Evolutionary conservation across 2,797 vertebrate genomes (phyloP).

Genomic region (Bucorvus abyssinicus): DNA sequence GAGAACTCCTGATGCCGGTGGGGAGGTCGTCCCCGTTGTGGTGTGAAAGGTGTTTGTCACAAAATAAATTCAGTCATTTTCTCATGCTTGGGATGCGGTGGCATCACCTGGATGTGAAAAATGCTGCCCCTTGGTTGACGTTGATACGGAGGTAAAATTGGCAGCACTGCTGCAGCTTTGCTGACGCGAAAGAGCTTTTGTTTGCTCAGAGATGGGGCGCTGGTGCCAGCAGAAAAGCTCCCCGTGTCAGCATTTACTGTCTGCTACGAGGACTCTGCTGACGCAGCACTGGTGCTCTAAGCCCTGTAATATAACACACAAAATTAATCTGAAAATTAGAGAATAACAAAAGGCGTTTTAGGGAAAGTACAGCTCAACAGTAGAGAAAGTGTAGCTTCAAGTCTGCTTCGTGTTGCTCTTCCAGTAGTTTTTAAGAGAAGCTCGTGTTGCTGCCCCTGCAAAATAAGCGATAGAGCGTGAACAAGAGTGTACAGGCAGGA

Average conservation of each 20-base stretch:
- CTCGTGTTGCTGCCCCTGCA: background rate
- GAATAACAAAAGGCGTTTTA: background rate
- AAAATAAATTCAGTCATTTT: background rate
- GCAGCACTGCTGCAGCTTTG: rapidly evolving
- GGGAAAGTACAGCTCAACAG: background rate
- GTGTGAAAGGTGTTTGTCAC: background rate
- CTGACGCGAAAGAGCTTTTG: background rate
- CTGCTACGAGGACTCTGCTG: background rate
- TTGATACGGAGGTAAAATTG: rapidly evolving
- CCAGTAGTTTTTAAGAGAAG: background rate
- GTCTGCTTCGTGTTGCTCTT: background rate
- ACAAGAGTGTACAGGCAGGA: background rate
- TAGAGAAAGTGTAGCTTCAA: background rate
- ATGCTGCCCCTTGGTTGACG: background rate
- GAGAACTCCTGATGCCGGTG: background rate
- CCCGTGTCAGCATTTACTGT: background rate
- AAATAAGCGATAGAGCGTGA: background rate
- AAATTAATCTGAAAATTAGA: background rate
- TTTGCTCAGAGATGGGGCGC: background rate
- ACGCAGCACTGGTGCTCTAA: background rate
- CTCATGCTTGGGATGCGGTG: background rate
- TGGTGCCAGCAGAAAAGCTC: slow-evolving; percentile 13
- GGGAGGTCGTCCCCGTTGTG: rapidly evolving
- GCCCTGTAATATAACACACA: background rate
- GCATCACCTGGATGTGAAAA: background rate